Percentiles rank a stretch among this genome's conserved stretches.
These are phyloP conservation scores for Ennomos quercinarius DNA, from an alignment of 2,888 invertebrate species.

Conservation along the genomic window DNA sequence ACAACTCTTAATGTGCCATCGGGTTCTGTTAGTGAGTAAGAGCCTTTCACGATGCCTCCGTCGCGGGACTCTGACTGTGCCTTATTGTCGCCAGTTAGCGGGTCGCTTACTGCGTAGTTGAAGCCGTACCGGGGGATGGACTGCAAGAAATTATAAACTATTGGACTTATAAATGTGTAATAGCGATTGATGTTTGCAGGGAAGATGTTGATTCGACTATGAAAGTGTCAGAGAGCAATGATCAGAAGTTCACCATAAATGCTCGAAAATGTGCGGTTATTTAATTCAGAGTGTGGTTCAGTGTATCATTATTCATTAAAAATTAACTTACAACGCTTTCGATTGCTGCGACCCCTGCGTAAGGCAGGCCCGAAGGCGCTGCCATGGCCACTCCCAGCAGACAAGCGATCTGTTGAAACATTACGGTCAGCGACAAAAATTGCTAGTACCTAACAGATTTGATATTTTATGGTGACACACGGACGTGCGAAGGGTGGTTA, in stretches of 20 bases:
- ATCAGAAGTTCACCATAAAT: no score
- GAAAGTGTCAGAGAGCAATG: no score
- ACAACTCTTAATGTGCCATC: constrained; percentile 78
- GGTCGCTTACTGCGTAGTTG: constrained; percentile 81
- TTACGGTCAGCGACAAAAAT: neutral
- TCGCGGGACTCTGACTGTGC: constrained; percentile 75
- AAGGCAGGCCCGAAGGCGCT: constrained; percentile 53
- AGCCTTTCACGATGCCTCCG: constrained; percentile 76
- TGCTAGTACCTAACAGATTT: neutral
- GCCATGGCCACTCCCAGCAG: constrained; percentile 62
- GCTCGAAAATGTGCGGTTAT: no score
- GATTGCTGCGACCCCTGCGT: constrained; percentile 41
- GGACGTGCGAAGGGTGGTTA: no score
- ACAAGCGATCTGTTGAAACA: constrained; percentile 60
- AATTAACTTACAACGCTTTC: constrained; percentile 62
- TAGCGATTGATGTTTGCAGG: no score
- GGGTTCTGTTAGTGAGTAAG: constrained; percentile 76
- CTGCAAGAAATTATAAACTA: constrained; percentile 47
- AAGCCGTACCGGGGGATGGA: constrained; percentile 75
- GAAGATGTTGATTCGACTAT: no score
- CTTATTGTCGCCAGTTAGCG: constrained; percentile 78
- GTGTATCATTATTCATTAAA: no score
- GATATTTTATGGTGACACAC: no score
- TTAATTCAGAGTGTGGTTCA: no score
- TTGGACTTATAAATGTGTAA: no score